Evolutionary conservation across 2,888 invertebrate species (phyloP), one percentile per base, ranked within the genome.

Genomic region (Anthophora plumipes): DNA sequence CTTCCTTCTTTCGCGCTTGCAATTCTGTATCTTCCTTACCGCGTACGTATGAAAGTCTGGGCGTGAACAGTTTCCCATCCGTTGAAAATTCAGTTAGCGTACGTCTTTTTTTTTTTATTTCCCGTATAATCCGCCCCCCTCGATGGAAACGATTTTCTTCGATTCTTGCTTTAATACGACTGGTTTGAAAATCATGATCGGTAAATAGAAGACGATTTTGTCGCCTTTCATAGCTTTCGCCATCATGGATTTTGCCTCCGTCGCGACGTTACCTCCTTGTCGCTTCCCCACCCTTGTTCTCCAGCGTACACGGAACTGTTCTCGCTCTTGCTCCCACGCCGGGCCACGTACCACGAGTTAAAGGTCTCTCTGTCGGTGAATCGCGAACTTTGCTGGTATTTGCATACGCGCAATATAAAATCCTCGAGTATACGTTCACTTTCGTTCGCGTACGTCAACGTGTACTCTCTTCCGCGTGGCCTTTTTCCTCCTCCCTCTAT

Each of bases 1-100:
- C 75, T 70, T 82, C 67, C 71, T 84, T 64, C 72, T 70, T 69
- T 79, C 77, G 37, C 64, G 22, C 63, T 46, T 55, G 25, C 31
- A 31, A 31, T 4, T 31, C 31, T 31, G 31, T 31, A 31, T 4
- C 31, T 31, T 31, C 31, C n/a, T n/a, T n/a, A n/a, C n/a, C n/a
- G n/a, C n/a, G n/a, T n/a, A n/a, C n/a, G n/a, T n/a, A n/a, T n/a
- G n/a, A n/a, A n/a, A n/a, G n/a, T n/a, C n/a, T n/a, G n/a, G n/a
- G n/a, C n/a, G n/a, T n/a, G n/a, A n/a, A n/a, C n/a, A n/a, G n/a
- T n/a, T n/a, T n/a, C n/a, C n/a, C n/a, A n/a, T n/a, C n/a, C n/a
- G n/a, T n/a, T n/a, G n/a, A n/a, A n/a, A n/a, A n/a, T n/a, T n/a
- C n/a, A n/a, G n/a, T n/a, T n/a, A n/a, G n/a, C n/a, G n/a, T n/a